These are phyloP conservation scores for Ptychoptera contaminata DNA, from an alignment of 2,888 invertebrate species.

Conservation along the genomic window DNA sequence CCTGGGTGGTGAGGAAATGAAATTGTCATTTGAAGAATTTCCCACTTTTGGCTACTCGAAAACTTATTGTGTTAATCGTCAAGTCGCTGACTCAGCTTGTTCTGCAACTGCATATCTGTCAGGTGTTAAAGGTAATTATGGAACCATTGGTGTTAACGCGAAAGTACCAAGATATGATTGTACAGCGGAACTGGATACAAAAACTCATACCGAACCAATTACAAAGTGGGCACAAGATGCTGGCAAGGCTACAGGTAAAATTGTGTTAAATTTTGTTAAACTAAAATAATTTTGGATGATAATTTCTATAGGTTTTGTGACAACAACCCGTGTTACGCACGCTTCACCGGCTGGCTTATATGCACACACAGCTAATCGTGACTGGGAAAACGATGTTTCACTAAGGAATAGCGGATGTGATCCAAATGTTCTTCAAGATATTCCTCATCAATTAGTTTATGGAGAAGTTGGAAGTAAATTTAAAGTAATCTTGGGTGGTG, in stretches of 20 bases:
- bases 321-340: slow-evolving; percentile 9
- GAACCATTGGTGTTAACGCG: slow-evolving; percentile 58
- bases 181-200: slow-evolving; percentile 34
- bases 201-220: slow-evolving; percentile 45
- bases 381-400: slow-evolving; percentile 33
- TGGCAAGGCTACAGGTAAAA: slow-evolving; percentile 45
- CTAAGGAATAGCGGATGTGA: slow-evolving; percentile 4
- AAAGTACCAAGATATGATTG: slow-evolving; percentile 48
- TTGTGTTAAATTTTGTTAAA: slow-evolving; percentile 53
- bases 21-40: slow-evolving; percentile 45
- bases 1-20: slow-evolving; percentile 44
- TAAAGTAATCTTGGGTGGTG: slow-evolving; percentile 38
- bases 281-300: no score
- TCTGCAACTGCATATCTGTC: slow-evolving; percentile 64
- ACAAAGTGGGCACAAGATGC: slow-evolving; percentile 52
- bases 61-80: slow-evolving; percentile 61
- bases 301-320: slow-evolving; percentile 5
- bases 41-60: slow-evolving; percentile 36
- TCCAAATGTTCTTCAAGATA: slow-evolving; percentile 5
- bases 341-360: slow-evolving; percentile 8
- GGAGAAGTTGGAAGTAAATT: slow-evolving; percentile 3
- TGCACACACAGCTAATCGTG: slow-evolving; percentile 36
- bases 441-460: slow-evolving; percentile 5
- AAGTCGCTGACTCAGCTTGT: slow-evolving; percentile 74
- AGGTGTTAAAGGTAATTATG: slow-evolving; percentile 62